phyloP scores from a whole-genome alignment of 35 echinoderm and acorn worm genomes.

The Chiridota heheva region DNA sequence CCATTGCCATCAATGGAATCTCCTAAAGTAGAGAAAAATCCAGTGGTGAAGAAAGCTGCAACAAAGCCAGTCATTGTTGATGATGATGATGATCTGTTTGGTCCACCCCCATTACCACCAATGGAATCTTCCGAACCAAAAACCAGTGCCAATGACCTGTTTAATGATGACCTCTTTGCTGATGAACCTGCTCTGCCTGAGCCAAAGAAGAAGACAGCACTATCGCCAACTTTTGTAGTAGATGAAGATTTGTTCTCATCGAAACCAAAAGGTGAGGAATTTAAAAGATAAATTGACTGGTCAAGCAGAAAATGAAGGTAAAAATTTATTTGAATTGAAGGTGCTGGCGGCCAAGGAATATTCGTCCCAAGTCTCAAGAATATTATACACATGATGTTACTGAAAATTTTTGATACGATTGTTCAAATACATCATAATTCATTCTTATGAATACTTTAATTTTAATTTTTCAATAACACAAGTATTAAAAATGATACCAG shows the following conservation, averaged over 20 bases:
- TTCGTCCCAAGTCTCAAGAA: too few species aligned
- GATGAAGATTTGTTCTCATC: slow-evolving; percentile 73
- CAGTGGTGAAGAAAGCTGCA: not conserved
- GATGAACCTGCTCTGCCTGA: not conserved
- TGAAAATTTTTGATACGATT: too few species aligned
- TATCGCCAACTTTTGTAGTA: slow-evolving; percentile 12
- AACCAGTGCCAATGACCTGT: slow-evolving; percentile 2
- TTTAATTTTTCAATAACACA: too few species aligned
- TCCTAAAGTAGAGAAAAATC: slow-evolving; percentile 7
- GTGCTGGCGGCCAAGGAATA: too few species aligned
- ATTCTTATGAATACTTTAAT: too few species aligned
- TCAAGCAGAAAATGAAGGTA: too few species aligned
- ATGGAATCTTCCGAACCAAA: not conserved
- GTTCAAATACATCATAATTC: too few species aligned
- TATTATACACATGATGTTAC: too few species aligned
- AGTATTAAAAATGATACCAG: too few species aligned
- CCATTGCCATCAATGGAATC: not conserved
- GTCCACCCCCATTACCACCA: not conserved
- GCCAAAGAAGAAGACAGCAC: slow-evolving; percentile 3
- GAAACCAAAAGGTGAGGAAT: slow-evolving; percentile 30
- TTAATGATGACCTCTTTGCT: slow-evolving; percentile 61
- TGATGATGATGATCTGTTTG: slow-evolving; percentile 60
- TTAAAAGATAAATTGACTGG: not conserved
- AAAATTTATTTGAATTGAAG: too few species aligned
- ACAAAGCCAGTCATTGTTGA: slow-evolving; percentile 12